Conservation (phyloP, 2,888 invertebrate species). For the Cancer borealis region DNA sequence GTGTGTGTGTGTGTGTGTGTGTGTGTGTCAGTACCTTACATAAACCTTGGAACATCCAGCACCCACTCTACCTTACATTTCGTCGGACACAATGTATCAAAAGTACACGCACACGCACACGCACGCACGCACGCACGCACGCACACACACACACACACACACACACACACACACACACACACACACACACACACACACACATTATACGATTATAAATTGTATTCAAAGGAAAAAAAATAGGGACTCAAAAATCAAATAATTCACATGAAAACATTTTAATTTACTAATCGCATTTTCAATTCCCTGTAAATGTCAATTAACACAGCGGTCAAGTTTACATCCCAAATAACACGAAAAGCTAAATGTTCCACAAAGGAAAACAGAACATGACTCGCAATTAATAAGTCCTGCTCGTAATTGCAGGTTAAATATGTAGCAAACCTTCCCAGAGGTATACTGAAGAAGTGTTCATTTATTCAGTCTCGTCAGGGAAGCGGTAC, state of each 20-base stretch:
- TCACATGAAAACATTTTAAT: background rate
- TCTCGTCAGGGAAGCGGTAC: background rate
- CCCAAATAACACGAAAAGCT: background rate
- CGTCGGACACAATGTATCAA: background rate
- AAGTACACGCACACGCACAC: background rate
- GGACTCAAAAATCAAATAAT: background rate
- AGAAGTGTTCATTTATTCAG: background rate
- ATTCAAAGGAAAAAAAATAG: background rate
- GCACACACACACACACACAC: background rate
- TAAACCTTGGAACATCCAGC: background rate
- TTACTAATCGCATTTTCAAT: background rate
- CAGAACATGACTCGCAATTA: background rate
- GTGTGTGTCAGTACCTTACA: conserved; percentile 14
- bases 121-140: background rate
- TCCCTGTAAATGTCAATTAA: background rate
- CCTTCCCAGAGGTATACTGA: background rate
- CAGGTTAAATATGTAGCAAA: background rate
- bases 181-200: conserved; percentile 33
- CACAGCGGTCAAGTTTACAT: background rate
- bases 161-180: conserved; percentile 32
- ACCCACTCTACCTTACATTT: background rate
- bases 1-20: background rate
- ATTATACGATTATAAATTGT: background rate
- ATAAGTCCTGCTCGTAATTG: background rate
- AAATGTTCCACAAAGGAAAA: background rate